phyloP scores from a whole-genome alignment of 2,888 invertebrate genomes.

The Meteorus cinctellus region DNA sequence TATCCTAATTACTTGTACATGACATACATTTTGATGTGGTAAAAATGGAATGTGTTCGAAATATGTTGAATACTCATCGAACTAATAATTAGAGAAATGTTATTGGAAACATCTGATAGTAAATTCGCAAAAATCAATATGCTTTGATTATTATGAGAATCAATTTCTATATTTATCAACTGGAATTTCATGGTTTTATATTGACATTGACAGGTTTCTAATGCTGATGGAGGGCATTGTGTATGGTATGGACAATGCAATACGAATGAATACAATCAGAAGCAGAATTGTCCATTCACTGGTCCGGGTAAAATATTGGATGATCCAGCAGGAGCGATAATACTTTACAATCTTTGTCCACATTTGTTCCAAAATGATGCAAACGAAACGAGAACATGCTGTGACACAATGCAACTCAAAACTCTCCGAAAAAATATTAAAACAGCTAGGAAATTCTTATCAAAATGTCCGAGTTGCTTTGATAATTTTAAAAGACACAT shows the following conservation, averaged over 20 bases:
- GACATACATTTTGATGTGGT: too few relatives aligned
- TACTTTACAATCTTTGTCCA: conserved; percentile 79
- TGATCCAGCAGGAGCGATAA: conserved; percentile 70
- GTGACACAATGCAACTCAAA: conserved; percentile 79
- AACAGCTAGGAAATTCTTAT: conserved; percentile 80
- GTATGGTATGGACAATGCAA: conserved; percentile 84
- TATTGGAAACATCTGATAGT: too few relatives aligned
- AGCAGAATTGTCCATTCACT: conserved; percentile 78
- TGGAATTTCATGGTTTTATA: neutral
- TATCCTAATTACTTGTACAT: too few relatives aligned
- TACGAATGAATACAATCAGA: conserved; percentile 60
- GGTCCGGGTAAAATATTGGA: conserved; percentile 78
- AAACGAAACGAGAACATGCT: conserved; percentile 77
- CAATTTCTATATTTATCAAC: neutral
- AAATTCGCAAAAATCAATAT: too few relatives aligned
- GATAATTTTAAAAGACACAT: conserved; percentile 87
- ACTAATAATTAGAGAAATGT: too few relatives aligned
- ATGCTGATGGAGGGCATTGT: conserved; percentile 75
- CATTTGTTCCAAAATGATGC: conserved; percentile 73
- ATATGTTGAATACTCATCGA: too few relatives aligned
- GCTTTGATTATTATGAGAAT: too few relatives aligned
- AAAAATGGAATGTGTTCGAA: too few relatives aligned
- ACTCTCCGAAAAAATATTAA: conserved; percentile 78
- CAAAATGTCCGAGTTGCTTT: conserved; percentile 91
- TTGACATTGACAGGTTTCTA: conserved; percentile 64